Evolutionary conservation across 2,888 invertebrate species (phyloP), one percentile per base, ranked within the genome.

Genomic region (Xestia rhomboidea): DNA sequence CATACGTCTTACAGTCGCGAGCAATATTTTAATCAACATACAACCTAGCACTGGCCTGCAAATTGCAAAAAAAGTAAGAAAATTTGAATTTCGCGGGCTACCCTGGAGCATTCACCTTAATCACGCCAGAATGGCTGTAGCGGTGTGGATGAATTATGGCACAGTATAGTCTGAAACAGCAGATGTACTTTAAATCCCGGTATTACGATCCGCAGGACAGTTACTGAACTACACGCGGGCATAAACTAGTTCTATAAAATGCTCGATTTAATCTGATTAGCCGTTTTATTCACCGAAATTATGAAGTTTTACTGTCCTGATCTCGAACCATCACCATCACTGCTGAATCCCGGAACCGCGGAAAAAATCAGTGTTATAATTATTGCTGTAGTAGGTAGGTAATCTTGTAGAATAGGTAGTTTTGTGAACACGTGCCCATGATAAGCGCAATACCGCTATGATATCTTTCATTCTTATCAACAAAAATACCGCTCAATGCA

Each of bases 401-500:
- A 64, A 27, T 64, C 27, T 81, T 75, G 41, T 13, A 73, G 30
- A 44, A 30, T 4, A n/a, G n/a, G n/a, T n/a, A 60, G 30, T 21
- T 21, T 30, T 30, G 21, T n/a, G 49, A 60, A 62, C 76, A 85
- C 76, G 76, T 71, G 84, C 44, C n/a, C 44, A 8, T 38, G 82
- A 85, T 85, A 76, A 85, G 44, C 44, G 11, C 46, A 41, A 49
- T 38, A 60, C 34, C 51, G 11, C 27, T 11, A 44, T n/a, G 54
- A 69, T 69, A 81, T 81, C 69, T 54, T 44, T 46, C 21, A 44
- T 38, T 70, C 51, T 83, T 81, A 85, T 83, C 82, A 72, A 76
- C 70, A 78, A 72, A 73, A 80, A 76, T 76, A 69, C 54, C 74
- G 44, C 46, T 24, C 46, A 63, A 69, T 70, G 63, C 64, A 72